These are phyloP conservation scores for Macropus fuliginosus DNA, from an alignment of 2,797 vertebrate genomes.

Conservation along the genomic window DNA sequence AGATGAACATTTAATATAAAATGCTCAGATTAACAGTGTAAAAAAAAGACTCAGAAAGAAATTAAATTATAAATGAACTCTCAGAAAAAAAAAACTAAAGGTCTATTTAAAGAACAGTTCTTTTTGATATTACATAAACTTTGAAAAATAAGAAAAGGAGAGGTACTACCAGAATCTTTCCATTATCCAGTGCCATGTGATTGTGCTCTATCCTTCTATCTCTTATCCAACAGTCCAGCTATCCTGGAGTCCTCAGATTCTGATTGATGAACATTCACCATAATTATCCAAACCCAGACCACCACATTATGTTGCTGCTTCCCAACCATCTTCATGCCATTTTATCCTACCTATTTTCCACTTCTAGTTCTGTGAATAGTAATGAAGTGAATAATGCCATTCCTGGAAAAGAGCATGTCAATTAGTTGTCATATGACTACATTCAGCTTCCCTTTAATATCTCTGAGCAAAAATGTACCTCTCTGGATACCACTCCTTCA, in stretches of 20 bases:
- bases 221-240: background rate
- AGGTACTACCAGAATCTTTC: background rate
- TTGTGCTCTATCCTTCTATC: background rate
- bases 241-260: too few relatives aligned
- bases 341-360: background rate
- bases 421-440: background rate
- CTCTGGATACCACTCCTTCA: background rate
- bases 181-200: background rate
- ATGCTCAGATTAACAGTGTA: background rate
- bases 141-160: background rate
- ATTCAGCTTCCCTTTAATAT: background rate
- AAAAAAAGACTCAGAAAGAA: background rate
- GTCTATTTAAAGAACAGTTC: background rate
- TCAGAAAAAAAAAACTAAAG: background rate
- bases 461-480: background rate
- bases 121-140: background rate
- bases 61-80: too few relatives aligned
- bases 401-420: background rate
- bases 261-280: background rate
- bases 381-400: background rate
- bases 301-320: background rate
- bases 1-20: background rate
- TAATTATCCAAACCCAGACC: background rate
- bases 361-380: background rate
- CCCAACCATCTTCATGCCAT: background rate